A percentile compares a stretch with the other conserved stretches of the same genome.
Evolutionary conservation across 2,113 vertebrate species (phyloP).

Genomic region (Murina feae): DNA sequence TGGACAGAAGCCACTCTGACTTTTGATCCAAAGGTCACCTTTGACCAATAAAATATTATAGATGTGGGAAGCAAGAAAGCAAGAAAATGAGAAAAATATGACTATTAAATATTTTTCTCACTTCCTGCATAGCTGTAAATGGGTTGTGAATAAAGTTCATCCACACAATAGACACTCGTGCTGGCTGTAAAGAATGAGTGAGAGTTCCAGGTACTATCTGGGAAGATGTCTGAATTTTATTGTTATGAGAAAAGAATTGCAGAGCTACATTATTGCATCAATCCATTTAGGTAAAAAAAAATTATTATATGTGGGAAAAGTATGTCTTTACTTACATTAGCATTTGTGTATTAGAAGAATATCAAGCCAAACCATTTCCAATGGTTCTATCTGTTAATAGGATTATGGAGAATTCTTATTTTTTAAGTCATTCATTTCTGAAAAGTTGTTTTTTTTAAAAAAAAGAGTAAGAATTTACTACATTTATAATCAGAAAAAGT

Average conservation of each 20-base stretch:
- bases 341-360: background rate
- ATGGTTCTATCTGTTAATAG: background rate
- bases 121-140: background rate
- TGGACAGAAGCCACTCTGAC: background rate
- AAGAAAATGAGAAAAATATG: background rate
- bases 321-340: background rate
- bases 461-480: background rate
- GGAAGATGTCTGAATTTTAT: background rate
- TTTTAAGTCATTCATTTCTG: background rate
- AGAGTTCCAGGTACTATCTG: background rate
- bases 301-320: background rate
- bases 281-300: constrained; percentile 3
- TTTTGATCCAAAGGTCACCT: background rate
- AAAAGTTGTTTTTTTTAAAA: background rate
- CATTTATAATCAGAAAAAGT: background rate
- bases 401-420: background rate
- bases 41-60: background rate
- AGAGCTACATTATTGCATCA: background rate
- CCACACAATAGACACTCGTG: background rate
- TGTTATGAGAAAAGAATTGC: background rate
- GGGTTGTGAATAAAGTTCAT: background rate
- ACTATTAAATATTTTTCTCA: background rate
- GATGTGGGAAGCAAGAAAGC: background rate
- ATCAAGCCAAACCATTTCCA: background rate
- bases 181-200: background rate